phyloP scores from a whole-genome alignment of 2,888 invertebrate species.

The Chrysomela aeneicollis region DNA sequence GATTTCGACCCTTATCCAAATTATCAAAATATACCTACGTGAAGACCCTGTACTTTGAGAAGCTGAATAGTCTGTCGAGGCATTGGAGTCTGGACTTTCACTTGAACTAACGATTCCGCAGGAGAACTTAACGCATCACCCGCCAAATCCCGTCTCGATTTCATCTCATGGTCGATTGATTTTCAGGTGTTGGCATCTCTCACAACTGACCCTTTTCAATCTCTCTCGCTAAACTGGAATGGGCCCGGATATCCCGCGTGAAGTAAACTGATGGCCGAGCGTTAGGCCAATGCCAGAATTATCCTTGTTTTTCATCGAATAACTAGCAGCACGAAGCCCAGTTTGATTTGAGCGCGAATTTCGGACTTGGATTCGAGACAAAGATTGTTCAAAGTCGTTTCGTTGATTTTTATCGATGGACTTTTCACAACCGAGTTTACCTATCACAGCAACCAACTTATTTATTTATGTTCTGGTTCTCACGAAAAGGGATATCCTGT shows the following conservation, averaged over 20 bases:
- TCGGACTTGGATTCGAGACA: background rate
- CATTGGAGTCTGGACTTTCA: no score
- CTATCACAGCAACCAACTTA: no score
- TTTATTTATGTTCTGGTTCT: no score
- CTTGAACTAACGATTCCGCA: slow-evolving; percentile 10
- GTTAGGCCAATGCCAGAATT: background rate
- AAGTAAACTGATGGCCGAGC: slow-evolving; percentile 19
- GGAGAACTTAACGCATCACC: slow-evolving; percentile 9
- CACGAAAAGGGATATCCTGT: no score
- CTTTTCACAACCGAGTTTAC: no score
- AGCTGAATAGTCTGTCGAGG: background rate
- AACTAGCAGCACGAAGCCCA: background rate
- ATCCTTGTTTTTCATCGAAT: slow-evolving; percentile 5
- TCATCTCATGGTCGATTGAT: slow-evolving; percentile 33
- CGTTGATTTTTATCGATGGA: background rate
- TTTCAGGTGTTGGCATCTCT: slow-evolving; percentile 35
- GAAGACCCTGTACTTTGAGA: background rate
- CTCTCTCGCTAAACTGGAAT: slow-evolving; percentile 25
- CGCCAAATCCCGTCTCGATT: slow-evolving; percentile 27
- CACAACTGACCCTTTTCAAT: slow-evolving; percentile 34
- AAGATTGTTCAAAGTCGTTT: background rate
- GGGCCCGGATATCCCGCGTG: slow-evolving; percentile 25
- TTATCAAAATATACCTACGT: no score
- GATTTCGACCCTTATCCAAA: no score
- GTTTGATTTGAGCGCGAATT: background rate